Evolutionary conservation across 2,888 invertebrate species (phyloP), one percentile per base, ranked within the genome.

Genomic region (Agrochola lychnidis): DNA sequence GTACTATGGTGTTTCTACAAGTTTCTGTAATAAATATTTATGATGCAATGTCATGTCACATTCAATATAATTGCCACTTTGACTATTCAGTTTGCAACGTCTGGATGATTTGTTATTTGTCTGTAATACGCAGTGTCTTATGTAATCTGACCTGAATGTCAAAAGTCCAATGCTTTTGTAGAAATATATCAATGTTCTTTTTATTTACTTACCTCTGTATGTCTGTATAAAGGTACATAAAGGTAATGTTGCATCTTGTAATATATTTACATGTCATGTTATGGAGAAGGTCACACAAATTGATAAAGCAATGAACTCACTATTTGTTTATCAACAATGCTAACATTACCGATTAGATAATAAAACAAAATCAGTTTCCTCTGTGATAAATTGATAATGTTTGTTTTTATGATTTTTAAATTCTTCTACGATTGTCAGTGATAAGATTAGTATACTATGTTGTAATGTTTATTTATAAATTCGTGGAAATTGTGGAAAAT

Each of bases 271-370:
- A 56, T 69, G 64, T n/a, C 25, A 73, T 73, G 72, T 78, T 76
- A 84, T 88, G 77, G 82, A 68, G 75, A 87, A 83, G 88, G 85
- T 78, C 62, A 76, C 68, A 70, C 63, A 36, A 76, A 83, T 83
- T 81, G 81, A 83, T 84, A 83, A 87, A 74, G 78, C 81, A 83
- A 85, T 79, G 85, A 88, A 89, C 85, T 81, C 79, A 62, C 59
- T 78, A 81, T 82, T 86, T 88, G 64, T 81, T 85, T 88, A 81
- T 85, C 85, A 88, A 79, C 81, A 79, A 70, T 57, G 59, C 59
- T n/a, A 42, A 74, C 42, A 62, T 42, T 63, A 57, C 45, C 7
- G 80, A 85, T 85, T 78, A 88, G 80, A 88, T 86, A 82, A 78
- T 70, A 80, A 61, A 76, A 81, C 59, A 70, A 88, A 84, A 86